Base-by-base conservation (phyloP, 2,113 vertebrate species). In the Camarhynchus parvulus region DNA sequence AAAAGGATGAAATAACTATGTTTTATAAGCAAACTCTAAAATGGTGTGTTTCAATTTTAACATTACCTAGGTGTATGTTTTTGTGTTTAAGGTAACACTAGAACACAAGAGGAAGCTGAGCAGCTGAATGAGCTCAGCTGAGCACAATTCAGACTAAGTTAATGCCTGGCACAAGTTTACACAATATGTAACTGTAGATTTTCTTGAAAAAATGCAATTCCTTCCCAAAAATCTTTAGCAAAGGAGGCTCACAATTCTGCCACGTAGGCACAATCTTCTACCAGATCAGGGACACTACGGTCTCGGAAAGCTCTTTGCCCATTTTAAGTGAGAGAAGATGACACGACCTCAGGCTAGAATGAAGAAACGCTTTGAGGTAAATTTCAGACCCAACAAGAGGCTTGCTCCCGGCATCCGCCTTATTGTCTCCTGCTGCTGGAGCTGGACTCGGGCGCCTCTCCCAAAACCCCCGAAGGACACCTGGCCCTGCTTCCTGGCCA, bases 101-200 rank as follows among this genome's bases (percentile, higher is more conserved):
- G n/a, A 81, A 44, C 13, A 30, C 20, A 22, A 69, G 25, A 58
- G 61, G 50, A 66, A 77, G 67, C 35, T 33, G 31, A 86, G n/a
- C 59, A 58, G 12, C 25, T 21, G 25, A 18, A n/a, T 9, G n/a
- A 8, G 9, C 59, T 64, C 63, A 55, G 27, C 31, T 37, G 4
- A 42, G 41, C 41, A 42, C 35, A 81, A 20, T 4, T 67, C 35
- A 46, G 1, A 2, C 17, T 5, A 19, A 55, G 5, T 27, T 74
- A 39, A 50, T 4, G 18, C 12, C 23, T 2, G 3, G 33, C 12
- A 1, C 14, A 52, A 55, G 2, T 56, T 68, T 20, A 63, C 8
- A 28, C 7, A 19, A 17, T 1, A 47, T 0, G 2, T 9, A 42
- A 47, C 1, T 17, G 18, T 2, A 27, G 4, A 27, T 37, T 58